Evolutionary conservation across 2,797 vertebrate species (phyloP).

Genomic region (Tiaroga cobitis): DNA sequence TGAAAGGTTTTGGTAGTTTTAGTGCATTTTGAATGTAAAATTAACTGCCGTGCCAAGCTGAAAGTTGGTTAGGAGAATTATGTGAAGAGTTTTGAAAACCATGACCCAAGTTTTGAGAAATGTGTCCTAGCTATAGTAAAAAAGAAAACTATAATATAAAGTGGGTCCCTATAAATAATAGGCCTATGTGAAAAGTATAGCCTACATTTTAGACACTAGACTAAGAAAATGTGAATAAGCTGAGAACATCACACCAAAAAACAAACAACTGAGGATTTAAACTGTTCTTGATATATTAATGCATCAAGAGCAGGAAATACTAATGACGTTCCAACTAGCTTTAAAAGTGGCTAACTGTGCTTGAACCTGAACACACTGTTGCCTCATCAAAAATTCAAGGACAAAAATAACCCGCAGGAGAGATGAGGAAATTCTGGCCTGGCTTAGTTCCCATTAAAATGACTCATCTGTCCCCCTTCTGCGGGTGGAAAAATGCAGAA

Average conservation of each 20-base stretch:
- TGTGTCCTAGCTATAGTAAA: neutral
- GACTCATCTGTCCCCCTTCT: neutral
- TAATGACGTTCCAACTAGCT: neutral
- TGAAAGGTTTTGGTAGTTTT: neutral
- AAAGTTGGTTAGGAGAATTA: neutral
- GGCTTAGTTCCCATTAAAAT: neutral
- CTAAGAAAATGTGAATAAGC: neutral
- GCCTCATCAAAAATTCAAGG: neutral
- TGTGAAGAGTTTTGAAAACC: no score
- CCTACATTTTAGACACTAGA: neutral
- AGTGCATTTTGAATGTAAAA: neutral
- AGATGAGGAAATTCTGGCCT: neutral
- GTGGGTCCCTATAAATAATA: neutral
- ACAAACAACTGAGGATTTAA: neutral
- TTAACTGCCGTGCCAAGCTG: neutral
- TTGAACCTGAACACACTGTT: slow-evolving; percentile 13
- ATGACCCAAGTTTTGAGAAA: neutral
- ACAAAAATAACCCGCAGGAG: slow-evolving; percentile 27
- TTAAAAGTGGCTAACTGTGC: neutral
- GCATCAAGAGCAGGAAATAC: neutral
- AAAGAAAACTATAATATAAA: no score
- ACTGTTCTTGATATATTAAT: neutral
- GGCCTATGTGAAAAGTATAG: neutral
- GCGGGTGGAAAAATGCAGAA: neutral
- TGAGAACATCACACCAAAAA: neutral